Conservation (phyloP, 2,888 invertebrate species). For the Tenthredo amoena region DNA sequence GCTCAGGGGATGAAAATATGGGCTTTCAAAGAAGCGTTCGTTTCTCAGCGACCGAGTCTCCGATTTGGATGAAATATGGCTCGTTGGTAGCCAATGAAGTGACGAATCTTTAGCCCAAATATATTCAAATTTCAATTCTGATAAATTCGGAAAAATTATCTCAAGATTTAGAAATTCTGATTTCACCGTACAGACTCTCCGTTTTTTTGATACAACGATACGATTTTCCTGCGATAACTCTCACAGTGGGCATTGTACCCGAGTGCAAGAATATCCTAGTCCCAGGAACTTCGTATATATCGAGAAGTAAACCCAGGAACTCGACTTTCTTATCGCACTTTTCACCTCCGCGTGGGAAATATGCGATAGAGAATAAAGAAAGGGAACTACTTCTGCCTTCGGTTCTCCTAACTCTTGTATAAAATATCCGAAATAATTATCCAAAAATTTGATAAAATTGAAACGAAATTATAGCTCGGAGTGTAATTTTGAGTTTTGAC, state of each 20-base stretch:
- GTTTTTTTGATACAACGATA: background rate
- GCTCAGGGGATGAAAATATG: background rate
- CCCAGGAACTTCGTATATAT: slow-evolving; percentile 3
- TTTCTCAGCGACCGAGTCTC: background rate
- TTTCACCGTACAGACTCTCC: too few relatives aligned
- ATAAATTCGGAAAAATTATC: background rate
- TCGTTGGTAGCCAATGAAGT: too few relatives aligned
- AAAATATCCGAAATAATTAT: background rate
- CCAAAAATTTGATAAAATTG: background rate
- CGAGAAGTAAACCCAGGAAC: background rate
- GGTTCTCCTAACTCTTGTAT: background rate
- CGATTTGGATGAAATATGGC: background rate
- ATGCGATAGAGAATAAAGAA: background rate
- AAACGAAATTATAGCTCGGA: background rate
- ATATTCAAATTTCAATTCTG: background rate
- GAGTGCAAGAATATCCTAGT: background rate
- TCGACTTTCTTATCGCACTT: slow-evolving; percentile 36
- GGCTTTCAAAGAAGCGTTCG: background rate
- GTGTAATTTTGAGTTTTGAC: background rate
- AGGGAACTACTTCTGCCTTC: background rate
- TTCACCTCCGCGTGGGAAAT: slow-evolving; percentile 44
- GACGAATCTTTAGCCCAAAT: background rate
- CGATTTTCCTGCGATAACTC: background rate
- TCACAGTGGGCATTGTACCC: background rate
- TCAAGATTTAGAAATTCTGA: background rate